These are phyloP conservation scores for Drosophila rellima DNA, from an alignment of 2,888 invertebrate species.

Conservation along the genomic window DNA sequence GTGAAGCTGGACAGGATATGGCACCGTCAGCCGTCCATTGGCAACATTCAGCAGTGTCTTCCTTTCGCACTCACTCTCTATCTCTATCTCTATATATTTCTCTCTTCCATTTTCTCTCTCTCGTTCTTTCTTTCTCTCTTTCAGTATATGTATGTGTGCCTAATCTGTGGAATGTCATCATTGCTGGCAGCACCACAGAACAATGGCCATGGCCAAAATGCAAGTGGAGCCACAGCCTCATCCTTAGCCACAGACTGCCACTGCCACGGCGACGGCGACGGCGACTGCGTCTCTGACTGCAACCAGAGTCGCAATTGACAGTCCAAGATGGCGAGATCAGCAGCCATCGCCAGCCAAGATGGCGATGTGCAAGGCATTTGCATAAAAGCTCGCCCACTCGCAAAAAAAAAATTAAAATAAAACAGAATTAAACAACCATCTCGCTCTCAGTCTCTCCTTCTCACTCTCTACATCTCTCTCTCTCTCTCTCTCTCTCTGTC, in stretches of 20 bases:
- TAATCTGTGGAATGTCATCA: conserved; percentile 80
- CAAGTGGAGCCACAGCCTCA: conserved; percentile 37
- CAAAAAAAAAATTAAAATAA: conserved; percentile 19
- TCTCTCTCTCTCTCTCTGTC: background rate
- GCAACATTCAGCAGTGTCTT: conserved; percentile 34
- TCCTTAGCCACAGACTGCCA: conserved; percentile 7
- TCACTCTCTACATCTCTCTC: conserved; percentile 3
- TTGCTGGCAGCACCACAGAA: conserved; percentile 66
- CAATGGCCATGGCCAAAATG: conserved; percentile 66
- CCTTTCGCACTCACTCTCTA: conserved; percentile 1
- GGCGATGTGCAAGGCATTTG: conserved; percentile 68
- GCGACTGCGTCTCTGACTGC: background rate
- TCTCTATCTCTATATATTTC: background rate
- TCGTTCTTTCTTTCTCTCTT: background rate
- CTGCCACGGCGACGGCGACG: background rate
- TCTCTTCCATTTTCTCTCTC: background rate
- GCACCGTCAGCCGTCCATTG: conserved; percentile 51
- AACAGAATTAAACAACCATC: conserved; percentile 5
- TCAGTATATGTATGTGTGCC: conserved; percentile 25
- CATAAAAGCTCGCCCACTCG: conserved; percentile 71
- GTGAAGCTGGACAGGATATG: conserved; percentile 63
- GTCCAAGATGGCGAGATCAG: conserved; percentile 75
- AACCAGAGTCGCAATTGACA: conserved; percentile 55
- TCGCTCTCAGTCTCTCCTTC: conserved; percentile 30
- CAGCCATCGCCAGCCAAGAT: conserved; percentile 73